Conservation (phyloP, 2,113 vertebrate species). For the Varanus komodoensis region DNA sequence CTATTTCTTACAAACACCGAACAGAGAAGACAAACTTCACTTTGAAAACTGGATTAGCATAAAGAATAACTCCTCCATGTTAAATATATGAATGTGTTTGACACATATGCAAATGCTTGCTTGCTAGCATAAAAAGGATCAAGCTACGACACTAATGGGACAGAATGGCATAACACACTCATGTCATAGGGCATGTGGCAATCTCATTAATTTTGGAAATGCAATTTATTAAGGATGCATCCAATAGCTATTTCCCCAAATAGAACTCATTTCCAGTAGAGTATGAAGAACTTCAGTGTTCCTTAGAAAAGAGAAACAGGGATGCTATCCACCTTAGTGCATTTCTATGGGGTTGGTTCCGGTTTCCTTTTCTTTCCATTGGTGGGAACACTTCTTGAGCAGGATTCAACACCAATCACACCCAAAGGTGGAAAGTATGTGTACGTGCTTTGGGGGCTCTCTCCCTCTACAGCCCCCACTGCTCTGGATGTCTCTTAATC, state of each 20-base stretch:
- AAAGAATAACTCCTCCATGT: constrained; percentile 38
- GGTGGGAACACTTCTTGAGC: background rate
- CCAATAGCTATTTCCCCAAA: constrained; percentile 28
- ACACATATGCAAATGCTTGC: constrained; percentile 31
- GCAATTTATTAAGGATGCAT: constrained; percentile 11
- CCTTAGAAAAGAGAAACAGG: constrained; percentile 16
- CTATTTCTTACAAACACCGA: constrained; percentile 43
- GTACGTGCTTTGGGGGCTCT: too few species aligned
- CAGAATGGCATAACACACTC: background rate
- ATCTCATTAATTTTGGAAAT: constrained; percentile 14
- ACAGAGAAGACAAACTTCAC: constrained; percentile 31
- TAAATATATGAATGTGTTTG: constrained; percentile 41
- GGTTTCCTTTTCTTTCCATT: background rate
- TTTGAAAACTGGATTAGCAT: constrained; percentile 35
- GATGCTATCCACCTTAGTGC: background rate
- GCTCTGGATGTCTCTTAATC: background rate
- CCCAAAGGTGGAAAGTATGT: background rate
- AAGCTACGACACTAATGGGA: background rate
- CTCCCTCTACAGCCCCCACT: background rate
- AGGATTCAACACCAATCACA: background rate
- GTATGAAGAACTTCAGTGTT: background rate
- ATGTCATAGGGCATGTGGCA: background rate
- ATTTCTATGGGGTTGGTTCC: background rate
- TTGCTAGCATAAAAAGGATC: background rate
- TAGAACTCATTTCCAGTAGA: constrained; percentile 10